Conservation (phyloP, 2,888 invertebrate species). For the Drosophila peninsularis region DNA sequence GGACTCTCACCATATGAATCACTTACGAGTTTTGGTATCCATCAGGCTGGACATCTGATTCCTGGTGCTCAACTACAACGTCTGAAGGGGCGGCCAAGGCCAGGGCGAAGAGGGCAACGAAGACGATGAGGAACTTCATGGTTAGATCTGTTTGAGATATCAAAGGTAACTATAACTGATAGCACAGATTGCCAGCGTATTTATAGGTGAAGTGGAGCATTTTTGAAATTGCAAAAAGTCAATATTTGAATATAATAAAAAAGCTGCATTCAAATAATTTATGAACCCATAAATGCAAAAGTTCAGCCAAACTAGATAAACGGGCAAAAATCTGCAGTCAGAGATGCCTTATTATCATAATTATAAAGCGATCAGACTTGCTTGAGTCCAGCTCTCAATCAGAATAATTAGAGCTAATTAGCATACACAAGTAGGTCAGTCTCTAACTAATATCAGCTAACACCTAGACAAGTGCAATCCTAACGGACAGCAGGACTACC, state of each 20-base stretch:
- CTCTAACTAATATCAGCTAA: background rate
- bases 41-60: background rate
- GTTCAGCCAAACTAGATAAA: constrained; percentile 6
- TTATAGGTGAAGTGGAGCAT: constrained; percentile 24
- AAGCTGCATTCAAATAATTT: background rate
- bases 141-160: constrained; percentile 42
- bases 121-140: constrained; percentile 77
- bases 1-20: background rate
- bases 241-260: background rate
- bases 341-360: background rate
- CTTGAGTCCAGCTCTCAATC: too few relatives aligned
- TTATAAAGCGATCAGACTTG: background rate
- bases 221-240: background rate
- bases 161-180: constrained; percentile 47
- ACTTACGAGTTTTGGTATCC: background rate
- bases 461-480: background rate
- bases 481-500: background rate
- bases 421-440: background rate
- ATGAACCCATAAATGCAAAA: background rate
- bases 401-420: background rate
- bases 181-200: constrained; percentile 15
- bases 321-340: background rate
- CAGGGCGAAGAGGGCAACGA: constrained; percentile 75
- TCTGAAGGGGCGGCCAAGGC: constrained; percentile 64
- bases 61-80: background rate